These are phyloP conservation scores for Callochromis pleurospilus DNA, from an alignment of 2,113 vertebrate genomes.

Conservation along the genomic window DNA sequence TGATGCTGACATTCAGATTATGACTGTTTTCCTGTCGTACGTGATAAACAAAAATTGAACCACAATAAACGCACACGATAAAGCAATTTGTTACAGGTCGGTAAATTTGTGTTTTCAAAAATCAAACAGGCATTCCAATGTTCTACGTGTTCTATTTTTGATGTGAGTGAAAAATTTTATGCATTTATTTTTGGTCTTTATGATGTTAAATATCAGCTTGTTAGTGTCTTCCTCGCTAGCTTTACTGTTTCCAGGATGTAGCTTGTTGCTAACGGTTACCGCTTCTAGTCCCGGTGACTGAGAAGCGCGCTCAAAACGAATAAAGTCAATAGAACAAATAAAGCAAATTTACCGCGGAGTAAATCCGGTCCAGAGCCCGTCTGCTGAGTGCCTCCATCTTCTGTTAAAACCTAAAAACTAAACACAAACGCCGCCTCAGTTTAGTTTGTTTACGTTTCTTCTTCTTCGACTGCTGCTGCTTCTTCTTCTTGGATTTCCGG, in stretches of 20 bases:
- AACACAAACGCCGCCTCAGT: not conserved
- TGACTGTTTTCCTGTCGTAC: not conserved
- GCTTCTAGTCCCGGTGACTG: not conserved
- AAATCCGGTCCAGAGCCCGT: constrained; percentile 13
- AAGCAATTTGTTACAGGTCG: not conserved
- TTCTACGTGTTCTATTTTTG: not conserved
- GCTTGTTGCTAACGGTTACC: not conserved
- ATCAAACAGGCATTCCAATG: not conserved
- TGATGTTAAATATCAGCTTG: not conserved
- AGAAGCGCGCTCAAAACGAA: not conserved
- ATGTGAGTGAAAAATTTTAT: not conserved
- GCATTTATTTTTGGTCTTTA: not conserved
- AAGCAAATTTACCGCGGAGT: not conserved
- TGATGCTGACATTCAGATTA: not conserved
- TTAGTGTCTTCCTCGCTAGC: not conserved
- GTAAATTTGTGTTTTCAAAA: not conserved
- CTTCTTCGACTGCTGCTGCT: not conserved
- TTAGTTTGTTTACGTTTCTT: not conserved
- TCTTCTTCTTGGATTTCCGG: not conserved
- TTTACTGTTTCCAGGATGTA: not conserved
- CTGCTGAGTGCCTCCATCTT: constrained; percentile 14
- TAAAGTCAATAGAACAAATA: not conserved
- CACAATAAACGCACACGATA: not conserved
- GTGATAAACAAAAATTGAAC: not conserved
- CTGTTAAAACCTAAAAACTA: fast-evolving